Conservation (phyloP, 2,113 vertebrate species). For the Paralichthys olivaceus region DNA sequence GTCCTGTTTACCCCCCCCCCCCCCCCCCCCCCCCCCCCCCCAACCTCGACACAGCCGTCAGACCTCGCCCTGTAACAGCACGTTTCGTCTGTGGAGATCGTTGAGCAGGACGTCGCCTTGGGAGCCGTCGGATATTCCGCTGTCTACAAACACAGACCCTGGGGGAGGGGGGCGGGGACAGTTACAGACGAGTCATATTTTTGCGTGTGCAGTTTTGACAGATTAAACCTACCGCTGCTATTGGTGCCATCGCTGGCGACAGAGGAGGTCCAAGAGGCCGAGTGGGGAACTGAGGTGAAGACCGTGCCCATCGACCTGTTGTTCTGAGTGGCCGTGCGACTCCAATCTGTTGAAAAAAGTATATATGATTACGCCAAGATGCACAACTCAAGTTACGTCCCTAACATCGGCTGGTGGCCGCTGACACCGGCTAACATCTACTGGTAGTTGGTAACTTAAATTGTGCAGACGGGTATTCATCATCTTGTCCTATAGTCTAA, state of each 20-base stretch:
- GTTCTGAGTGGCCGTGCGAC: constrained; percentile 74
- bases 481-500: too few species aligned
- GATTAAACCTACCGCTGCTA: constrained; percentile 50
- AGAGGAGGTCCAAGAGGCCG: constrained; percentile 63
- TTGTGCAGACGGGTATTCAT: too few species aligned
- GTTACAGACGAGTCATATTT: background rate
- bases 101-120: constrained; percentile 73
- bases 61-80: background rate
- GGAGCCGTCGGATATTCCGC: constrained; percentile 61
- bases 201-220: background rate
- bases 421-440: too few species aligned
- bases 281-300: background rate
- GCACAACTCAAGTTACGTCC: too few species aligned
- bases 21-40: background rate
- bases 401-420: too few species aligned
- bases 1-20: background rate
- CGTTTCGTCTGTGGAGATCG: constrained; percentile 53
- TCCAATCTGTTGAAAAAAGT: constrained; percentile 79
- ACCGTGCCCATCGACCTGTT: constrained; percentile 24
- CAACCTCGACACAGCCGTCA: background rate
- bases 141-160: constrained; percentile 66
- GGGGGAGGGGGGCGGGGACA: background rate
- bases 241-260: constrained; percentile 57
- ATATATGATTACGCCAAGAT: background rate
- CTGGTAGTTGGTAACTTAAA: too few species aligned